Percentiles rank a stretch among this genome's conserved stretches.
These are phyloP conservation scores for Chaetodon trifasciatus DNA, from an alignment of 2,797 vertebrate species.

Conservation along the genomic window DNA sequence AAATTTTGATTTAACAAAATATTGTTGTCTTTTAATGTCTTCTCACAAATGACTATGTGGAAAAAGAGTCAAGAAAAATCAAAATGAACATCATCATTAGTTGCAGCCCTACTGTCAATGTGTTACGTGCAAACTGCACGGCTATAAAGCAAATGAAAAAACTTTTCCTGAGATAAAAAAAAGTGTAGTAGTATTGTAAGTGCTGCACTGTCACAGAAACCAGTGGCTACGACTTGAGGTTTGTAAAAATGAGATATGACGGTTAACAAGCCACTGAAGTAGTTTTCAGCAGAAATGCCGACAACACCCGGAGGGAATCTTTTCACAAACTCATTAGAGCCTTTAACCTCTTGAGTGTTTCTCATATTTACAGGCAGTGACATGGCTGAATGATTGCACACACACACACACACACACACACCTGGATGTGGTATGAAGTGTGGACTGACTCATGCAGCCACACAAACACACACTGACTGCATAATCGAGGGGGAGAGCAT, in stretches of 20 bases:
- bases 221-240: background rate
- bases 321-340: conserved; percentile 63
- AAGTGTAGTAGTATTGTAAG: no score
- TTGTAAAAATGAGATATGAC: conserved; percentile 35
- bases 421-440: conserved; percentile 29
- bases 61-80: background rate
- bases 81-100: background rate
- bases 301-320: conserved; percentile 12
- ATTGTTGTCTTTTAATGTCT: no score
- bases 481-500: conserved; percentile 24
- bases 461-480: background rate
- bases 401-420: conserved; percentile 15
- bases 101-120: background rate
- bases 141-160: conserved; percentile 7
- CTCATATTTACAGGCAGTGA: conserved; percentile 52
- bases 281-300: conserved; percentile 24
- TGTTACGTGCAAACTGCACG: background rate
- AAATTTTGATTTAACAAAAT: no score
- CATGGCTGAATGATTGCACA: conserved; percentile 34
- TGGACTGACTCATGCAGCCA: conserved; percentile 28
- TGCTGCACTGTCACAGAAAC: conserved; percentile 1
- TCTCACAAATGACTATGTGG: background rate
- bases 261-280: conserved; percentile 8
- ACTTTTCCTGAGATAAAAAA: background rate
- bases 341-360: conserved; percentile 52